Evolutionary conservation across 2,797 vertebrate genomes (phyloP).

Genomic region (Glyptemys insculpta): DNA sequence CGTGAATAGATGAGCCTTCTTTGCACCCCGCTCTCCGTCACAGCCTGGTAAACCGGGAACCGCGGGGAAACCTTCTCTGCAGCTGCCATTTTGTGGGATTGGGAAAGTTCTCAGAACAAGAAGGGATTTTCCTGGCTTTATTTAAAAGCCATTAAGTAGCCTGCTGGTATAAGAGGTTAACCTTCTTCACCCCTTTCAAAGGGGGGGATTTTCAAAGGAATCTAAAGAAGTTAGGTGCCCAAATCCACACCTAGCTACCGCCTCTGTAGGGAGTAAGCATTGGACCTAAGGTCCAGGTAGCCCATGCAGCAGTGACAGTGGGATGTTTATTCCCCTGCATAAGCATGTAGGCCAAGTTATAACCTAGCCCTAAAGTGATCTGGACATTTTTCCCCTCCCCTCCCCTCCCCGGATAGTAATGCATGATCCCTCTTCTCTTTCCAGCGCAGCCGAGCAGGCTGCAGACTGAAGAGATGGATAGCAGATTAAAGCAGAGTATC

Average conservation of each 20-base stretch:
- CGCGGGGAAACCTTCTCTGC: neutral
- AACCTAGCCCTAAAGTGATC: rapidly evolving
- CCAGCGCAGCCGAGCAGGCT: neutral
- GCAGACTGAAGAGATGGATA: neutral
- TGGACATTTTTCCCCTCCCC: neutral
- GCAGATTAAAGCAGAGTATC: neutral
- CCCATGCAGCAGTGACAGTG: neutral
- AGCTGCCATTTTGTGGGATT: neutral
- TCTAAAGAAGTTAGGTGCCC: neutral
- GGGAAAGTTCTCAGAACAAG: neutral
- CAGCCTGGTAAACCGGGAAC: neutral
- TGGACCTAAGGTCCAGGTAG: neutral
- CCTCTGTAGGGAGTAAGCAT: neutral
- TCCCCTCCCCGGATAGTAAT: rapidly evolving
- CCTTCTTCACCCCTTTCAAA: neutral
- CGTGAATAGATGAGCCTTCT: neutral
- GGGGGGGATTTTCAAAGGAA: neutral
- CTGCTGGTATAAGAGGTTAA: neutral
- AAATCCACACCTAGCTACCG: neutral
- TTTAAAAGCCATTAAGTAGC: neutral
- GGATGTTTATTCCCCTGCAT: neutral
- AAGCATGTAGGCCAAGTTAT: neutral
- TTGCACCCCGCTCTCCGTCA: neutral
- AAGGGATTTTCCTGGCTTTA: neutral
- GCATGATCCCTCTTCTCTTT: neutral